A percentile compares a stretch with the other conserved stretches of the same genome.
These are phyloP conservation scores for Morpho helenor DNA, from an alignment of 2,888 invertebrate genomes.

Conservation along the genomic window DNA sequence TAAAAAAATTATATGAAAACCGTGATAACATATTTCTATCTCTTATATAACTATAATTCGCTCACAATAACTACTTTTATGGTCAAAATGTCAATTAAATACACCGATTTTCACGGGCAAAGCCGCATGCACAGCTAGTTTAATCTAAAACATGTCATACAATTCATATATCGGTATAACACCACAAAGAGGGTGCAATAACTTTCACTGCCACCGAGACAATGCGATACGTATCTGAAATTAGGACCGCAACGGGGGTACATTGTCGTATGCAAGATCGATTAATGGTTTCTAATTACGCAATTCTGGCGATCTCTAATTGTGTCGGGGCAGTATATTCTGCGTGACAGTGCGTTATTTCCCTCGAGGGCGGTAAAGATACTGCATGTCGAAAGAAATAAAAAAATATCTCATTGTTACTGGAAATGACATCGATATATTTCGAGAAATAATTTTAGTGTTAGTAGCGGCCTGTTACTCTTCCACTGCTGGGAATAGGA, in stretches of 20 bases:
- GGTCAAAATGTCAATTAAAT: too few species aligned
- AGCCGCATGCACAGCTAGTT: not conserved
- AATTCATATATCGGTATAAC: constrained; percentile 11
- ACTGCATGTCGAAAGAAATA: constrained; percentile 51
- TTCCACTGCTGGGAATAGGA: too few species aligned
- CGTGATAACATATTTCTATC: too few species aligned
- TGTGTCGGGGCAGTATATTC: constrained; percentile 73
- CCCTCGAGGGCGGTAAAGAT: constrained; percentile 76
- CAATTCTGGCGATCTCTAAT: constrained; percentile 78
- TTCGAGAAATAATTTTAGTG: too few species aligned
- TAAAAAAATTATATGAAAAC: too few species aligned
- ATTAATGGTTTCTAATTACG: constrained; percentile 75
- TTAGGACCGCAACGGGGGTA: constrained; percentile 18
- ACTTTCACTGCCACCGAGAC: constrained; percentile 15
- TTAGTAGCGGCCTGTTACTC: too few species aligned
- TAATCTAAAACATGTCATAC: constrained; percentile 5
- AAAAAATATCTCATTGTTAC: constrained; percentile 43
- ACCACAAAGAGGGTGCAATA: constrained; percentile 11
- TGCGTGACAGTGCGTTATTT: constrained; percentile 77
- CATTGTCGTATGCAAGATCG: constrained; percentile 58
- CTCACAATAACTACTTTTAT: too few species aligned
- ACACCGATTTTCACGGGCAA: not conserved
- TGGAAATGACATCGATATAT: constrained; percentile 21
- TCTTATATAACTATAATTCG: too few species aligned
- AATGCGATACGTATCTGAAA: constrained; percentile 22